These are phyloP conservation scores for Heliothis subflexa DNA, from an alignment of 1,140 invertebrate species.

Conservation along the genomic window DNA sequence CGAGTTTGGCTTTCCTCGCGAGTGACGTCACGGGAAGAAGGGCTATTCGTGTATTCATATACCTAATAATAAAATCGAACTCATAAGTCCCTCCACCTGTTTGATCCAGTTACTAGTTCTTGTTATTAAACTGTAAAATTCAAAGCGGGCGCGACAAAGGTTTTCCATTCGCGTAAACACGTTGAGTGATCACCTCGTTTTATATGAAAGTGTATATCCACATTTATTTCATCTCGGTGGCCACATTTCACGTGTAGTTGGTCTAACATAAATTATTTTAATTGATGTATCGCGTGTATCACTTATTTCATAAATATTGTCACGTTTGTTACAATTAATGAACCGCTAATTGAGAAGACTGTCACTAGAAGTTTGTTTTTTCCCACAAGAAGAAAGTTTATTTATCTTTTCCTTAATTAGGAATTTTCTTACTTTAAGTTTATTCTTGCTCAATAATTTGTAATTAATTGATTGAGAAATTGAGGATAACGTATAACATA, in stretches of 20 bases:
- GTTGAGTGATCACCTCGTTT: not conserved
- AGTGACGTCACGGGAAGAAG: slow-evolving; percentile 76
- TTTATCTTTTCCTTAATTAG: too few species aligned
- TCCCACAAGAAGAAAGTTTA: not conserved
- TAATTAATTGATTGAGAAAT: too few species aligned
- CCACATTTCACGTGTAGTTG: not conserved
- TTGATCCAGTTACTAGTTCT: slow-evolving; percentile 47
- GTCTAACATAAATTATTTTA: not conserved
- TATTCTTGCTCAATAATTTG: too few species aligned
- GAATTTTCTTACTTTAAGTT: too few species aligned
- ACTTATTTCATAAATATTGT: slow-evolving; percentile 5
- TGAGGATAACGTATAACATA: too few species aligned
- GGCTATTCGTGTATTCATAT: slow-evolving; percentile 75
- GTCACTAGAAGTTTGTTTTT: not conserved
- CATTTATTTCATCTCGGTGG: not conserved
- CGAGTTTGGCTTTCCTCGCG: slow-evolving; percentile 63
- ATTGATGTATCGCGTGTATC: not conserved
- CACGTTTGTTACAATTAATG: not conserved
- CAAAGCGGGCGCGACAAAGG: slow-evolving; percentile 25
- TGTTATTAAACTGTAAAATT: slow-evolving; percentile 44
- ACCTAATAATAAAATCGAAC: slow-evolving; percentile 76
- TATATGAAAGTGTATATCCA: not conserved
- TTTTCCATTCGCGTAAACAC: slow-evolving; percentile 18
- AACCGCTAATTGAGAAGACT: not conserved
- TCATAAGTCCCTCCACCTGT: slow-evolving; percentile 41